These are phyloP conservation scores for Metellina segmentata DNA, from an alignment of 2,888 invertebrate species.

Conservation along the genomic window DNA sequence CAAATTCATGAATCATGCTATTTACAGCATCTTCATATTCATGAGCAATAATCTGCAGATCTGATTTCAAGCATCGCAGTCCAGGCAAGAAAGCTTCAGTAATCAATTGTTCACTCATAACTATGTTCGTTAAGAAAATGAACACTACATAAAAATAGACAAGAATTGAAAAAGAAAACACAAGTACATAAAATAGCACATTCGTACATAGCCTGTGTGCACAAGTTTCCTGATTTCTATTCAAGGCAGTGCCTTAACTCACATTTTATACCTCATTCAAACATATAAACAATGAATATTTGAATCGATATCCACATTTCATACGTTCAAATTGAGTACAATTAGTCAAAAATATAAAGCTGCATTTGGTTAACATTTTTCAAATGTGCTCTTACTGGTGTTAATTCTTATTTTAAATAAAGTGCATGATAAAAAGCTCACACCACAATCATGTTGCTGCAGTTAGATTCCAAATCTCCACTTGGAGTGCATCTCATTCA, in stretches of 20 bases:
- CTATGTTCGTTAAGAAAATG: slow-evolving; percentile 78
- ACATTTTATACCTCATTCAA: background rate
- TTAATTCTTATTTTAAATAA: too few species aligned
- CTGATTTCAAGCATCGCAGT: slow-evolving; percentile 80
- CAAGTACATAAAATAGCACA: background rate
- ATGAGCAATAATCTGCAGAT: slow-evolving; percentile 80
- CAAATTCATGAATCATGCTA: slow-evolving; percentile 81
- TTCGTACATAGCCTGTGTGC: background rate
- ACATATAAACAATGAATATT: too few species aligned
- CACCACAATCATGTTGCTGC: too few species aligned
- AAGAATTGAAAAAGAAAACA: too few species aligned
- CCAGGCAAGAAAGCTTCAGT: slow-evolving; percentile 81
- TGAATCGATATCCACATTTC: too few species aligned
- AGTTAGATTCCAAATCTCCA: background rate
- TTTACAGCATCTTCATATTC: slow-evolving; percentile 81
- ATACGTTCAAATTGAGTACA: too few species aligned
- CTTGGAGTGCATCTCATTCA: background rate
- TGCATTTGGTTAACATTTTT: too few species aligned
- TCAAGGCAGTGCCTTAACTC: too few species aligned
- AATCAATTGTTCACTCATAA: slow-evolving; percentile 81
- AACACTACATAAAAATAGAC: too few species aligned
- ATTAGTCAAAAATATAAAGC: too few species aligned
- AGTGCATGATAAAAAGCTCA: too few species aligned
- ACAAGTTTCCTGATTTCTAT: background rate
- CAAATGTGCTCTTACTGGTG: too few species aligned